Conservation (phyloP, 2,888 invertebrate species). For the Drosophila borealis region DNA sequence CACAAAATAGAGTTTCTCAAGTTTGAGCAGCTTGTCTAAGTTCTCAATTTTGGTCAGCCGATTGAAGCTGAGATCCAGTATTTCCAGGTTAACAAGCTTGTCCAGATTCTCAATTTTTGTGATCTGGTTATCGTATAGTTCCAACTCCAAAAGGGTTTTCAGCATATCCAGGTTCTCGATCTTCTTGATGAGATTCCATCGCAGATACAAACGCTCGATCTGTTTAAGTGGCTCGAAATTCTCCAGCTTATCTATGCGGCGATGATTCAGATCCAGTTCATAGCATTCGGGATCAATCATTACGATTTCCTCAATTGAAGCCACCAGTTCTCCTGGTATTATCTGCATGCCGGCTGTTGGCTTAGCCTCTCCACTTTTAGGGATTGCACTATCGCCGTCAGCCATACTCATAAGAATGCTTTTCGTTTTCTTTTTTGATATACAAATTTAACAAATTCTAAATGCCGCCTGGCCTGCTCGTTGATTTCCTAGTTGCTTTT, state of each 20-base stretch:
- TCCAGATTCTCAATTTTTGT: constrained; percentile 96
- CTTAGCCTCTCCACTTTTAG: constrained; percentile 29
- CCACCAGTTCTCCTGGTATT: constrained; percentile 66
- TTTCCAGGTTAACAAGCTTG: constrained; percentile 92
- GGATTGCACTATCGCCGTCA: constrained; percentile 58
- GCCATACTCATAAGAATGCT: constrained; percentile 56
- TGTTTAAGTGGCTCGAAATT: constrained; percentile 91
- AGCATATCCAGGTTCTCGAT: constrained; percentile 95
- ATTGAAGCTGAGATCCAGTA: constrained; percentile 98
- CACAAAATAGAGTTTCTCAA: constrained; percentile 94
- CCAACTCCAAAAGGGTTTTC: constrained; percentile 92
- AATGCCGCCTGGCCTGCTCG: constrained; percentile 49
- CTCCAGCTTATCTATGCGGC: constrained; percentile 92
- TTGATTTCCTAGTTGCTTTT: constrained; percentile 33
- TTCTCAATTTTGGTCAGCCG: constrained; percentile 94
- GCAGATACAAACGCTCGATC: constrained; percentile 92
- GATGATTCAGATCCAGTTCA: constrained; percentile 94
- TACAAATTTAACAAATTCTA: constrained; percentile 25
- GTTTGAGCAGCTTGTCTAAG: constrained; percentile 89
- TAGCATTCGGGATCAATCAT: constrained; percentile 83
- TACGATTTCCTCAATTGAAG: constrained; percentile 82
- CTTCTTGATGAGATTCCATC: constrained; percentile 98
- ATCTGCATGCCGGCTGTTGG: constrained; percentile 58
- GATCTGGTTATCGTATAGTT: constrained; percentile 99
- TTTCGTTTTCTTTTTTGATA: constrained; percentile 10